A percentile compares a stretch with the other conserved stretches of the same genome.
Evolutionary conservation across 2,797 vertebrate species (phyloP).

Genomic region (Rhinatrema bivittatum): DNA sequence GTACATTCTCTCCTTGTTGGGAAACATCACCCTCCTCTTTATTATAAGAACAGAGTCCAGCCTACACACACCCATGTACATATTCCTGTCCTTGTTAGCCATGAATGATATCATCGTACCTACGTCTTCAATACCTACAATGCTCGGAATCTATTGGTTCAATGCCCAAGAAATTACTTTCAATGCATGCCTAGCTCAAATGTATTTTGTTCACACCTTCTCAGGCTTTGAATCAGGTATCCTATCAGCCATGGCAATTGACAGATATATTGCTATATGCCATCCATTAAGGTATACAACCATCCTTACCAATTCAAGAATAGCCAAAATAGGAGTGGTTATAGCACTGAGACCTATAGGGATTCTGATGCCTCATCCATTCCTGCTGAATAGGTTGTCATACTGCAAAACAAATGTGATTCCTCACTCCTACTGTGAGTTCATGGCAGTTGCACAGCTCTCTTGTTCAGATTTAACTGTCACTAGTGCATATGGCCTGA

Average conservation of each 20-base stretch:
- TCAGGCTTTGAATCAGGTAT: slow-evolving; percentile 63
- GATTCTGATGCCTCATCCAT: slow-evolving; percentile 16
- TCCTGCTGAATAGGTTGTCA: slow-evolving; percentile 17
- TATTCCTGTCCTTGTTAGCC: slow-evolving; percentile 56
- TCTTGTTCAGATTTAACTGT: slow-evolving; percentile 43
- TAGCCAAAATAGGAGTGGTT: slow-evolving; percentile 12
- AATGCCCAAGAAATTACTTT: slow-evolving; percentile 45
- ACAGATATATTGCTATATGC: slow-evolving; percentile 55
- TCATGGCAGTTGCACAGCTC: slow-evolving; percentile 70
- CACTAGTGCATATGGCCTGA: slow-evolving; percentile 46
- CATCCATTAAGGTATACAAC: slow-evolving; percentile 25
- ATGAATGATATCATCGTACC: slow-evolving; percentile 50
- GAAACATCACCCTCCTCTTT: slow-evolving; percentile 48
- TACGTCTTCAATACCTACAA: slow-evolving; percentile 53
- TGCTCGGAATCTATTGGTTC: slow-evolving; percentile 53
- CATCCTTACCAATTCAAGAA: slow-evolving; percentile 6
- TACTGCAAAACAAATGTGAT: slow-evolving; percentile 60
- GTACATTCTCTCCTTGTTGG: slow-evolving; percentile 37
- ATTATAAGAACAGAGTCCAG: slow-evolving; percentile 36
- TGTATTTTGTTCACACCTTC: slow-evolving; percentile 68
- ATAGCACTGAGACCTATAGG: slow-evolving; percentile 4
- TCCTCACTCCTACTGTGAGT: slow-evolving; percentile 68
- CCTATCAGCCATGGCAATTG: slow-evolving; percentile 65
- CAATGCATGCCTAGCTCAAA: slow-evolving; percentile 57
- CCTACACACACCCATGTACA: slow-evolving; percentile 64